Percentiles rank a stretch among this genome's conserved stretches.
Conservation (phyloP, 2,888 invertebrate species). For the Caenorhabditis uteleia region DNA sequence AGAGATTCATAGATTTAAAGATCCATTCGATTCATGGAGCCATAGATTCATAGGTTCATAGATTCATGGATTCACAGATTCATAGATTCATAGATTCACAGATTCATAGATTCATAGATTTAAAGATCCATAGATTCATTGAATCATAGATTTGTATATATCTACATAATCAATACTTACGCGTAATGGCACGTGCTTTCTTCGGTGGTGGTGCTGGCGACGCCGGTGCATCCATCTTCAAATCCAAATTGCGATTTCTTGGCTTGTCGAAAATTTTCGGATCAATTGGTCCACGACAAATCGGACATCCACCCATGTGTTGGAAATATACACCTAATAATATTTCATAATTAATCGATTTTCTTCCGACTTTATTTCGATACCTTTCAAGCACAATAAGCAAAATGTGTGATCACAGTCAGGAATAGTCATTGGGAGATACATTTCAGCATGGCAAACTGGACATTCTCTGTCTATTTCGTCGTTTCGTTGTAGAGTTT, state of each 20-base stretch:
- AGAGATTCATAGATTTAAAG: no score
- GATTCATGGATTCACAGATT: no score
- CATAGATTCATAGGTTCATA: no score
- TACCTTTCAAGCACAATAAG: constrained; percentile 58
- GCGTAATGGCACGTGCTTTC: no score
- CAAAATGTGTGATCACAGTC: constrained; percentile 56
- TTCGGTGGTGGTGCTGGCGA: constrained; percentile 6
- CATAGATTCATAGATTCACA: no score
- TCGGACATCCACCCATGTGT: constrained; percentile 38
- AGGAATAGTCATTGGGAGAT: constrained; percentile 39
- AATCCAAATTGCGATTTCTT: constrained; percentile 7
- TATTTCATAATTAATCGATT: background rate
- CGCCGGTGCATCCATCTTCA: constrained; percentile 15
- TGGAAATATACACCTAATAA: constrained; percentile 18
- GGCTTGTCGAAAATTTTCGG: constrained; percentile 28
- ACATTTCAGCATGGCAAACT: constrained; percentile 45
- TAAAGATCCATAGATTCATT: no score
- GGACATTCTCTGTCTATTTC: constrained; percentile 46
- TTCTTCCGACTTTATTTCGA: no score
- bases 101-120: no score
- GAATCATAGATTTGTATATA: no score
- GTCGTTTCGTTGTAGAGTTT: constrained; percentile 7
- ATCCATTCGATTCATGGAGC: no score
- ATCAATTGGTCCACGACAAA: constrained; percentile 47
- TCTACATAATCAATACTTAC: no score